Evolutionary conservation across 2,888 invertebrate genomes (phyloP), one percentile per base, ranked within the genome.

Genomic region (Loripinus fragilis): DNA sequence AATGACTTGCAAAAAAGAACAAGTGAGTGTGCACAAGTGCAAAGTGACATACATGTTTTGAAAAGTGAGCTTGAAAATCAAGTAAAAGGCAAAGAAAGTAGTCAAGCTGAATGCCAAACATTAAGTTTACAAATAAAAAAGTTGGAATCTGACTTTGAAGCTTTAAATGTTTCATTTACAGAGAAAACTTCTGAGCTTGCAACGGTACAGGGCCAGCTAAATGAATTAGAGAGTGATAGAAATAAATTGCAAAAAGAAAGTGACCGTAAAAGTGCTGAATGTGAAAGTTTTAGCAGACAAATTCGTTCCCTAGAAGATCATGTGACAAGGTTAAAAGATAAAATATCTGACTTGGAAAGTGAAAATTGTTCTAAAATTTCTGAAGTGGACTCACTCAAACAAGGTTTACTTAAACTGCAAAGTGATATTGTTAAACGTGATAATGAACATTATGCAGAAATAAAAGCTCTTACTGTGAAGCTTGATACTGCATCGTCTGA

Each of bases 251-350:
- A 71, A 12, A 64, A 81, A 28, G 80, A 85, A 55, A 74, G 78
- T 73, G 65, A 69, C 33, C 76, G 74, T 64, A 78, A 78, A 38
- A 71, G 71, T 75, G 74, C 67, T 48, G 80, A 82, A 52, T 81
- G 80, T 76, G 81, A 82, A 69, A 85, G 81, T 76, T 81, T 80
- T 69, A 80, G 74, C 72, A 74, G 78, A 25, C 80, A 80, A 38
- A 68, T 85, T n/a, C 76, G 74, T 72, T 74, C 83, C 17, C 80
- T 91, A 17, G 83, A 87, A 73, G 73, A 65, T 30, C 74, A 87
- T 52, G 45, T 86, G 10, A 76, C 84, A 20, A 72, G 77, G 7
- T 60, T 88, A 8, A 81, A 84, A 73, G 38, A 71, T 20, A 81
- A 88, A n/a, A 28, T 86, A 35, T 79, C 81, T 15, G 85, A 84